Evolutionary conservation across 2,113 vertebrate genomes (phyloP).

Genomic region (Cricetomys ansorgei): DNA sequence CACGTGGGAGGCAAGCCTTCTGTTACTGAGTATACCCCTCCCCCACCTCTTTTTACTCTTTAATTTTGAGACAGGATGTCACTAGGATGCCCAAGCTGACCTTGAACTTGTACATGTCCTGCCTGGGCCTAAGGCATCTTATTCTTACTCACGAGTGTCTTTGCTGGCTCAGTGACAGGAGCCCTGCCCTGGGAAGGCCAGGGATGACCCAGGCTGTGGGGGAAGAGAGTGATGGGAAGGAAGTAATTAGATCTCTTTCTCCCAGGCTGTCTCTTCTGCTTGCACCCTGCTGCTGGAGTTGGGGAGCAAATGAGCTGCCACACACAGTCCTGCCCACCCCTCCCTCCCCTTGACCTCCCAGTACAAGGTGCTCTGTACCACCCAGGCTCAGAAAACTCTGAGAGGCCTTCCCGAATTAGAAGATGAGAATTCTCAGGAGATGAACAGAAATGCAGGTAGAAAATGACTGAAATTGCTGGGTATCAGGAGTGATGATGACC

Average conservation of each 20-base stretch:
- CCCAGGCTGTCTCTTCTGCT: neutral
- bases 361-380: too few species aligned
- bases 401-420: neutral
- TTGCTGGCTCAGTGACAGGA: neutral
- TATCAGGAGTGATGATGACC: neutral
- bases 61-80: neutral
- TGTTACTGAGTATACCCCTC: neutral
- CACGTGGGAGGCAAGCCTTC: too few species aligned
- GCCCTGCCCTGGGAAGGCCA: neutral
- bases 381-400: neutral
- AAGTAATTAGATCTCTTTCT: neutral
- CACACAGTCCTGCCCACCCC: accelerated
- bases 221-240: neutral
- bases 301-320: neutral
- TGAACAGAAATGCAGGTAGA: neutral
- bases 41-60: neutral
- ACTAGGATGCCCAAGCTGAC: neutral
- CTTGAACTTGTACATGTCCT: neutral
- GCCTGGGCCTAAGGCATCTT: neutral
- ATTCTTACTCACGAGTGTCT: neutral
- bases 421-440: slow-evolving; percentile 35
- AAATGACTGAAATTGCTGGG: slow-evolving; percentile 3
- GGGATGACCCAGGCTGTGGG: neutral
- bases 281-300: neutral
- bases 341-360: neutral